Conservation (phyloP, 2,113 vertebrate genomes). For the Syngnathoides biaculeatus region DNA sequence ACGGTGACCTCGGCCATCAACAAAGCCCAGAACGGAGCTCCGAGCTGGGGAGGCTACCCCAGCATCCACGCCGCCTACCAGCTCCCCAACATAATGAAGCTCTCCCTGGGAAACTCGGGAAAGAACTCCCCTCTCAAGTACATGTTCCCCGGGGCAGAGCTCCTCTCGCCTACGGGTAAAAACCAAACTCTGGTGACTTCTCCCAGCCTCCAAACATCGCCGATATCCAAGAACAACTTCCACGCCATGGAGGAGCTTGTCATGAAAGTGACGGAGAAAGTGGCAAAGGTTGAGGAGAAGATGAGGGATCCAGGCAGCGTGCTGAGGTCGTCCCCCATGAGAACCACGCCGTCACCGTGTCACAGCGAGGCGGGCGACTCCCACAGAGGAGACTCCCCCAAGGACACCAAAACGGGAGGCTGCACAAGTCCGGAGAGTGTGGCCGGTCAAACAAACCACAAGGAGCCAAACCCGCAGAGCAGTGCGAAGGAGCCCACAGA, state of each 20-base stretch:
- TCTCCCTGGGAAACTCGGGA: slow-evolving; percentile 87
- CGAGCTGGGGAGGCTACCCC: slow-evolving; percentile 97
- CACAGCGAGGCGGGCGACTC: slow-evolving; percentile 86
- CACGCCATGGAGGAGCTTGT: slow-evolving; percentile 98
- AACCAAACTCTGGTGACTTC: slow-evolving; percentile 85
- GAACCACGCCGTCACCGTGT: slow-evolving; percentile 87
- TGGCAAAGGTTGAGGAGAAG: slow-evolving; percentile 95
- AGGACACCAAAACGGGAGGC: slow-evolving; percentile 72
- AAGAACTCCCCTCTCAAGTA: slow-evolving; percentile 86
- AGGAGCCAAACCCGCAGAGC: slow-evolving; percentile 78
- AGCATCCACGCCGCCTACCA: slow-evolving; percentile 98
- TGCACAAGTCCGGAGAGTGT: slow-evolving; percentile 82
- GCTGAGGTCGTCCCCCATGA: slow-evolving; percentile 78
- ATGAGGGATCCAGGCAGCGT: slow-evolving; percentile 82
- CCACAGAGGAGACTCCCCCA: slow-evolving; percentile 77
- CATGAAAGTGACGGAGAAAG: slow-evolving; percentile 97
- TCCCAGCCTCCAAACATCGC: slow-evolving; percentile 88
- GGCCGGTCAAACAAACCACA: slow-evolving; percentile 67
- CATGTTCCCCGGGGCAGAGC: slow-evolving; percentile 82
- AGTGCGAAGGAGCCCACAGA: slow-evolving; percentile 78
- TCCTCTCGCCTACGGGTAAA: slow-evolving; percentile 82
- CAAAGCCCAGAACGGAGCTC: slow-evolving; percentile 97
- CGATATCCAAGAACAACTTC: slow-evolving; percentile 92
- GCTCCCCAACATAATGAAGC: slow-evolving; percentile 97
- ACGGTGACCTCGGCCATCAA: slow-evolving; percentile 98